Base-by-base conservation (phyloP, 2,113 vertebrate species). In the Heterotis niloticus region DNA sequence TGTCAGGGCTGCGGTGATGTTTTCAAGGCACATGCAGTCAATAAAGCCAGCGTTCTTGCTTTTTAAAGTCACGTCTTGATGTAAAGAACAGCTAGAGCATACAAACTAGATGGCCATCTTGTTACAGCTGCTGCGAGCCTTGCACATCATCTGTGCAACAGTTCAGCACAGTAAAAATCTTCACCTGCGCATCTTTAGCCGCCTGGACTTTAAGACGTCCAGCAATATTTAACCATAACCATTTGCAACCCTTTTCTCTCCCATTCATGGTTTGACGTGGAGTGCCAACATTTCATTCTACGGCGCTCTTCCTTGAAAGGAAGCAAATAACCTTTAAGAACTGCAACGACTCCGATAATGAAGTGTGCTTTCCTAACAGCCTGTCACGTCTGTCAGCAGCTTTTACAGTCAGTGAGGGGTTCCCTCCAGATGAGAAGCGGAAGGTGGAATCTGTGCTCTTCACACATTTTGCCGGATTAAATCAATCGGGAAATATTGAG, bases 401-500 rank as follows among this genome's bases (percentile, higher is more conserved):
- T 92, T 91, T 90, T 82, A 88, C 79, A 90, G 90, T 90, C 89
- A 89, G 87, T 26, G n/a, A 72, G 65, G 88, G 83, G 89, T 91
- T 91, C 88, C 92, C 90, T 92, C 91, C 86, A 88, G 84, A 87
- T 82, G 14, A 79, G 89, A 92, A 89, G 88, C 89, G 91, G 83
- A 90, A 92, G 92, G 92, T 94, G 88, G 88, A 88, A 82, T 90
- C 54, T 85, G 90, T 90, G 87, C 92, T 91, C 87, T 88, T 91
- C 77, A 86, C 91, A 85, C 89, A 86, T 92, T 91, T 90, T 76
- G 85, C 85, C 66, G 84, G 88, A 86, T 91, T 93, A 88, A 92
- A 92, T 93, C 89, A 91, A 93, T 93, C 92, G 93, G 87, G 87
- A 91, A 89, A 93, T 88, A 88, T 91, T 91, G 87, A 88, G 90